A percentile compares a stretch with the other conserved stretches of the same genome.
phyloP scores from a whole-genome alignment of 2,113 vertebrate genomes.

The Hemicordylus capensis region DNA sequence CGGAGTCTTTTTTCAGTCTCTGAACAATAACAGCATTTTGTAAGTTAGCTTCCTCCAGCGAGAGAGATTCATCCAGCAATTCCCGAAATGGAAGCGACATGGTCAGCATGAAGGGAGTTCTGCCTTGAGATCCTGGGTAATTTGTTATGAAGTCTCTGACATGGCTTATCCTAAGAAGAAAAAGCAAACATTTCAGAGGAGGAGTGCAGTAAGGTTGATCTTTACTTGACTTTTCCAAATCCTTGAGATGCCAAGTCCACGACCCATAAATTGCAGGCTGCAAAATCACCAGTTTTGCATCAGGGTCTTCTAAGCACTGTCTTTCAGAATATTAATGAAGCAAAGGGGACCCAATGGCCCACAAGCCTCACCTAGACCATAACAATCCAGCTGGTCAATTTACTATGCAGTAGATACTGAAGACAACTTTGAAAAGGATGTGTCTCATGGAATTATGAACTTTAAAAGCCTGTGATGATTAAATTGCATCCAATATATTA shows the following conservation, averaged over 20 bases:
- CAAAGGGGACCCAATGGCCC: too few species aligned
- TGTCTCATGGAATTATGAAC: too few species aligned
- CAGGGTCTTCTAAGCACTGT: not conserved
- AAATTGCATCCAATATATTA: too few species aligned
- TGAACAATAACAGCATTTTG: constrained; percentile 91
- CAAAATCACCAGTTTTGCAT: not conserved
- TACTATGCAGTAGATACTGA: too few species aligned
- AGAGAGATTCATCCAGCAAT: constrained; percentile 81
- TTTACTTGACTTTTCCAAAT: too few species aligned
- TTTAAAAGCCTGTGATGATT: too few species aligned
- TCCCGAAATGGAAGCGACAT: constrained; percentile 86
- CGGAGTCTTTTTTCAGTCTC: constrained; percentile 79
- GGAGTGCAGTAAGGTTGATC: not conserved
- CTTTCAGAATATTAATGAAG: too few species aligned
- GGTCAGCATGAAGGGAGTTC: constrained; percentile 82
- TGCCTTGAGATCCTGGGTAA: constrained; percentile 77
- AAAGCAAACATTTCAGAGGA: not conserved
- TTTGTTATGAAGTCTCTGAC: constrained; percentile 88
- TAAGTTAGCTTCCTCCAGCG: constrained; percentile 86
- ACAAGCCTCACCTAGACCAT: too few species aligned
- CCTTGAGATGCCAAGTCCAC: not conserved
- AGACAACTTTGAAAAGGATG: too few species aligned
- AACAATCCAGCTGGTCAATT: too few species aligned
- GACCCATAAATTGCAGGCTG: not conserved
- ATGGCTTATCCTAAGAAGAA: constrained; percentile 83